These are phyloP conservation scores for Probaryconus sp. DNA, from an alignment of 1,140 invertebrate genomes.

Conservation along the genomic window DNA sequence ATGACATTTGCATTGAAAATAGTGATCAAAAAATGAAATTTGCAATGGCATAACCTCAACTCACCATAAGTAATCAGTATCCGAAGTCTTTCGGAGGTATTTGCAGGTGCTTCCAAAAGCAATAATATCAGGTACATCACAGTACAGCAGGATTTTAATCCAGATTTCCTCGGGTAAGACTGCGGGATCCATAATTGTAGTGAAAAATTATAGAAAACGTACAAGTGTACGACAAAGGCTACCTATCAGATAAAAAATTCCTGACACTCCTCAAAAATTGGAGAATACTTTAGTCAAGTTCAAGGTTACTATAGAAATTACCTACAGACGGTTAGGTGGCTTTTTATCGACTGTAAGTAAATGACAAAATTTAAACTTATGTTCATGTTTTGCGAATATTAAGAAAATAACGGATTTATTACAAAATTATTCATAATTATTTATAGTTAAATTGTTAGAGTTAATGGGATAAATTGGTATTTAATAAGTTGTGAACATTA, in stretches of 20 bases:
- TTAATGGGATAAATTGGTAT: no score
- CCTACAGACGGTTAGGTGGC: slow-evolving; percentile 21
- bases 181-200: slow-evolving; percentile 75
- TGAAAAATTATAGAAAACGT: slow-evolving; percentile 69
- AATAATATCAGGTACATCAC: slow-evolving; percentile 78
- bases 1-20: background rate
- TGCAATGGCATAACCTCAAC: slow-evolving; percentile 67
- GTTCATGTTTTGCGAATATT: no score
- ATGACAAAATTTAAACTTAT: no score
- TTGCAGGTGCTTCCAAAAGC: slow-evolving; percentile 77
- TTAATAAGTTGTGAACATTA: no score
- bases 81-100: slow-evolving; percentile 75
- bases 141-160: slow-evolving; percentile 77
- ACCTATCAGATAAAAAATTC: slow-evolving; percentile 55
- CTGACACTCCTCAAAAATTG: slow-evolving; percentile 73
- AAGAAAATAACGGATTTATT: no score
- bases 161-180: slow-evolving; percentile 78
- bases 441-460: no score
- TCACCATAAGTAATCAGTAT: slow-evolving; percentile 77
- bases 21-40: slow-evolving; percentile 17
- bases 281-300: slow-evolving; percentile 76
- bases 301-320: slow-evolving; percentile 70
- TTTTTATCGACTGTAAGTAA: slow-evolving; percentile 5
- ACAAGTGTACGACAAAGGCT: slow-evolving; percentile 58
- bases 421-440: no score